Evolutionary conservation across 2,113 vertebrate species (phyloP), one percentile per base, ranked within the genome.

Genomic region (Alligator mississippiensis): DNA sequence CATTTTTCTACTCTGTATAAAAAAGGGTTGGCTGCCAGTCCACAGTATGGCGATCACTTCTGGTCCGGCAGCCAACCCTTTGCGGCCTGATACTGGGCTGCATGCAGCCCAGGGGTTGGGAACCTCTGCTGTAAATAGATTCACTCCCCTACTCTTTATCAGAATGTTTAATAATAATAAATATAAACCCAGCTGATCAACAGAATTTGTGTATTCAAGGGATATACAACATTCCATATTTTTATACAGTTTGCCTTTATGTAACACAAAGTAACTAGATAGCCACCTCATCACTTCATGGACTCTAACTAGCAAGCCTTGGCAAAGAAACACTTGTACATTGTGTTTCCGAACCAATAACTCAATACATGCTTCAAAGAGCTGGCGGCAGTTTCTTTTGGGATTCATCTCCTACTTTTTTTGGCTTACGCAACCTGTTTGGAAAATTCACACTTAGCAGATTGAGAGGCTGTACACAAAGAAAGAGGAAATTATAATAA

Each of bases 231-330:
- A 54, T 85, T 88, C 55, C 61, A 2, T 34, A 13, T 80, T 80
- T 77, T 84, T 85, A 80, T 66, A 59, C n/a, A 80, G 74, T 84
- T 34, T 22, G 27, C 80, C 57, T 89, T 85, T 95, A 83, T 80
- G 89, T 90, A 89, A 88, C 62, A 90, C n/a, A 93, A 94, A 89
- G 84, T 62, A 95, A 88, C 70, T 24, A 80, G 87, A 88, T 70
- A 95, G 87, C 64, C 90, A 84, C 61, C 79, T 91, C 84, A 61
- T 92, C 90, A 61, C 58, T 90, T 82, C 80, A 47, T 76, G 78
- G 55, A 94, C 93, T 95, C 82, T 57, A 96, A 94, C 90, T 90
- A 94, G 91, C 93, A 87, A 90, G 92, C 82, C 90, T 89, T 97
- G 95, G 94, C 96, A 96, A 84, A 90, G 70, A 61, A 75, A 27